These are phyloP conservation scores for zebrafish (Danio rerio) DNA, from an alignment of 2,113 vertebrate genomes.

Conservation along the genomic window GRCz12tu NC_133184.1:40462501-40463000, in stretches of 20 bases:
- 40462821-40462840: no score
- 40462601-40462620: not conserved
- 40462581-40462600: not conserved
- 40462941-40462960: no score
- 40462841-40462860: no score
- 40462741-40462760: not conserved
- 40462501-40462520: not conserved
- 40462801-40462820: no score
- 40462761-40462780: not conserved
- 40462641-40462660: not conserved
- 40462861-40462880: no score
- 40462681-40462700: constrained; percentile 25
- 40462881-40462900: no score
- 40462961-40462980: no score
- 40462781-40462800: not conserved
- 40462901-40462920: no score
- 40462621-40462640: not conserved
- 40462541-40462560: not conserved
- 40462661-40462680: constrained; percentile 7
- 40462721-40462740: not conserved
- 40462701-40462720: not conserved
- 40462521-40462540: not conserved
- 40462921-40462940: no score
- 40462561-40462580: not conserved
- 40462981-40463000: no score